Conservation (phyloP, 2,113 vertebrate genomes). For the Callorhinus ursinus region DNA sequence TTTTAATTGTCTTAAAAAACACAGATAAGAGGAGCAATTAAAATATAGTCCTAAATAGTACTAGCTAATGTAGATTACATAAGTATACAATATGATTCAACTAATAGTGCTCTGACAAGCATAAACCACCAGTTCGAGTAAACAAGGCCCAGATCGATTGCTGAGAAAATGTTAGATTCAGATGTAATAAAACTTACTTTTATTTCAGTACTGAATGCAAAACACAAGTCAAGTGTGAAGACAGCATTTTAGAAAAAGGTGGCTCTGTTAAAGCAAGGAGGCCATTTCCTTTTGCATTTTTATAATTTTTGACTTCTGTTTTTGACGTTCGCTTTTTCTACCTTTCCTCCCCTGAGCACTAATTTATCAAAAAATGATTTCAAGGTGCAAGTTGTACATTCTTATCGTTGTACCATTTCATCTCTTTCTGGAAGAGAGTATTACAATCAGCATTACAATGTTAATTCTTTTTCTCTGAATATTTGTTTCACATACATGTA, state of each 20-base stretch:
- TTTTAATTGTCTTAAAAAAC: slow-evolving; percentile 81
- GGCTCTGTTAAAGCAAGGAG: slow-evolving; percentile 73
- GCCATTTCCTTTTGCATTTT: slow-evolving; percentile 70
- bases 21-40: slow-evolving; percentile 80
- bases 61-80: slow-evolving; percentile 84
- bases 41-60: slow-evolving; percentile 80
- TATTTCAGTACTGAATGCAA: slow-evolving; percentile 77
- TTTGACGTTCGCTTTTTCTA: slow-evolving; percentile 57
- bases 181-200: slow-evolving; percentile 62
- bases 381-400: slow-evolving; percentile 80
- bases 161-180: slow-evolving; percentile 74
- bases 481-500: slow-evolving; percentile 76
- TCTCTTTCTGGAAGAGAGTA: slow-evolving; percentile 77
- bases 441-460: slow-evolving; percentile 71
- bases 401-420: slow-evolving; percentile 70
- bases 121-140: slow-evolving; percentile 74
- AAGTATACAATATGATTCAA: slow-evolving; percentile 82
- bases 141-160: slow-evolving; percentile 71
- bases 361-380: slow-evolving; percentile 70
- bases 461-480: slow-evolving; percentile 74
- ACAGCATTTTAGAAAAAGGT: slow-evolving; percentile 70
- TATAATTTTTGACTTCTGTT: slow-evolving; percentile 60
- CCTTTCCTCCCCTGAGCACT: slow-evolving; percentile 78
- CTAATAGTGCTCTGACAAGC: slow-evolving; percentile 80
- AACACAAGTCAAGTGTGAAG: slow-evolving; percentile 71